A percentile compares a stretch with the other conserved stretches of the same genome.
Evolutionary conservation across 2,113 vertebrate species (phyloP).

Genomic region (Coryphaenoides rupestris): DNA sequence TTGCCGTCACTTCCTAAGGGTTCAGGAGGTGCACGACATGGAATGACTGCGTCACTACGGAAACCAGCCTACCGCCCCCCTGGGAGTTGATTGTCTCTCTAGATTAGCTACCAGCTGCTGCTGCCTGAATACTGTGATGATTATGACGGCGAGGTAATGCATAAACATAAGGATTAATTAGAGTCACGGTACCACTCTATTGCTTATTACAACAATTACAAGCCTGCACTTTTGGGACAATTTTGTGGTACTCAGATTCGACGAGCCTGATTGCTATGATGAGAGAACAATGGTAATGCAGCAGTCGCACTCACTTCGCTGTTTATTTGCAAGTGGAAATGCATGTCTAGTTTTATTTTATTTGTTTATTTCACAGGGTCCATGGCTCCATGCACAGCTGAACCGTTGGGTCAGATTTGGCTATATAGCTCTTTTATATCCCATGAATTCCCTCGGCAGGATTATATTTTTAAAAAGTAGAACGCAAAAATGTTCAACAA

Average conservation of each 20-base stretch:
- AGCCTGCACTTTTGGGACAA: background rate
- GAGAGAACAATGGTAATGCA: background rate
- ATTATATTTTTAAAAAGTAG: too few relatives aligned
- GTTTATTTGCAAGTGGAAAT: too few relatives aligned
- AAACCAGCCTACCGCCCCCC: constrained; percentile 34
- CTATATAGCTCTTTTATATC: too few relatives aligned
- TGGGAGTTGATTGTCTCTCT: constrained; percentile 27
- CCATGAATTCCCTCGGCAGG: too few relatives aligned
- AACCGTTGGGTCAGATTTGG: too few relatives aligned
- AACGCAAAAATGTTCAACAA: too few relatives aligned
- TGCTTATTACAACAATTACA: background rate
- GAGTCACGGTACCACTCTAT: constrained; percentile 8
- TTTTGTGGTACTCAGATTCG: background rate
- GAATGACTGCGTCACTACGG: constrained; percentile 34
- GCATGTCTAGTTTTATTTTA: too few relatives aligned
- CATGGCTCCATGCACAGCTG: too few relatives aligned
- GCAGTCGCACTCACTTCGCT: too few relatives aligned
- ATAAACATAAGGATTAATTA: constrained; percentile 44
- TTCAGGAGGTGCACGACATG: constrained; percentile 21
- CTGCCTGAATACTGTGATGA: constrained; percentile 32
- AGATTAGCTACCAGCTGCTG: constrained; percentile 57
- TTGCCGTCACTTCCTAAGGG: too few relatives aligned
- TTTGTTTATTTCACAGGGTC: too few relatives aligned
- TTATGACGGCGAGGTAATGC: constrained; percentile 42
- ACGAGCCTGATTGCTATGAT: constrained; percentile 9